Evolutionary conservation across 2,797 vertebrate species (phyloP).

Genomic region (Meriones psammophilus): DNA sequence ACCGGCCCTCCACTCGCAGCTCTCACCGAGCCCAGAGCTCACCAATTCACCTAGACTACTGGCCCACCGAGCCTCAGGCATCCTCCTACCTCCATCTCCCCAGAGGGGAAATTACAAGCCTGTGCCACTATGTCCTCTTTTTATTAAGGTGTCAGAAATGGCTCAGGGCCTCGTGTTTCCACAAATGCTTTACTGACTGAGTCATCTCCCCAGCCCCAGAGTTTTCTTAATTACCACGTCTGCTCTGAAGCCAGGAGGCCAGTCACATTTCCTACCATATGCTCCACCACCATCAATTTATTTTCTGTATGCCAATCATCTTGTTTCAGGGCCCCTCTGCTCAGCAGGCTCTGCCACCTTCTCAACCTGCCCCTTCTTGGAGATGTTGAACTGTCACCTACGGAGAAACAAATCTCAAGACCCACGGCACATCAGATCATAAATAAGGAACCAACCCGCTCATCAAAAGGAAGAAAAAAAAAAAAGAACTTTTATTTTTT

Average conservation of each 20-base stretch:
- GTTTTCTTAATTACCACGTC: neutral
- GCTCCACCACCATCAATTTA: neutral
- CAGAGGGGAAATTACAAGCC: neutral
- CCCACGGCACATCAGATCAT: constrained; percentile 14
- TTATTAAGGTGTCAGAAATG: neutral
- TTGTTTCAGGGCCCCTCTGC: too few relatives aligned
- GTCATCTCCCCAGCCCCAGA: neutral
- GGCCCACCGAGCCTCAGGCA: too few relatives aligned
- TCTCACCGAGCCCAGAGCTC: neutral
- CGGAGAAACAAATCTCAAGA: neutral
- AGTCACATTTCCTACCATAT: neutral
- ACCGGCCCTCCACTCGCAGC: neutral
- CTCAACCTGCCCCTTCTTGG: neutral
- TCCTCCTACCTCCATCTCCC: neutral
- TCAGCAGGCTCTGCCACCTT: neutral
- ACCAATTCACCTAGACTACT: neutral
- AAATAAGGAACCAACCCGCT: constrained; percentile 61
- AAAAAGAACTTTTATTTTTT: constrained; percentile 88
- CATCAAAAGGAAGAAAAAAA: constrained; percentile 88
- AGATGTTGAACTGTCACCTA: neutral
- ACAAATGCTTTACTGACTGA: neutral
- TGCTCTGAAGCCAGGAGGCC: neutral
- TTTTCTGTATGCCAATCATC: neutral
- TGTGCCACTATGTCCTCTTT: neutral
- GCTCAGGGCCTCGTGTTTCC: neutral